Evolutionary conservation across 2,888 invertebrate species (phyloP), one percentile per base, ranked within the genome.

Genomic region (Aquatica leii): DNA sequence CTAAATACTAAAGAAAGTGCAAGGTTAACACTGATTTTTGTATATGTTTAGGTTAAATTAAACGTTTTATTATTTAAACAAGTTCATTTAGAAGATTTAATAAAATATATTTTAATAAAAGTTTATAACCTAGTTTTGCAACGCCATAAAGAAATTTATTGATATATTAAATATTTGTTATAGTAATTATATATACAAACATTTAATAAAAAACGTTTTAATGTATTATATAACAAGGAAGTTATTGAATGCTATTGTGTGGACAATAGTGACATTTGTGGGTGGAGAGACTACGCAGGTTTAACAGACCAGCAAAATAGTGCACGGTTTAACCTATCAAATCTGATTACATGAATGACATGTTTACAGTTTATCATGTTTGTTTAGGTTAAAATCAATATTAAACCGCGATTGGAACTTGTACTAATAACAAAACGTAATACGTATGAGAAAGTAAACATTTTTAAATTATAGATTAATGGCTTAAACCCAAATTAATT

Each of bases 281-380:
- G 58, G 61, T 41, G 49, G 49, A 53, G 51, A 52, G 49, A 46
- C 14, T 46, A 57, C n/a, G 37, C 41, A 37, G 31, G 20, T 51
- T 41, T 18, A 53, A 46, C 56, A 55, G 56, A 55, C 64, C 49
- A 64, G 55, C 54, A 43, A 46, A 60, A 59, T 59, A 59, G 52
- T 46, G 51, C 51, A 34, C 54, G 34, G 49, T 54, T 49, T 35
- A 63, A 24, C 60, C 60, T 55, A 64, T 64, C 66, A 63, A 62
- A 60, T 60, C 66, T 63, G 63, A 66, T 66, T 66, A 63, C 66
- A 57, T 63, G 52, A 53, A 53, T 63, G 63, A 66, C 66, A 63
- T 63, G 66, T 63, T 66, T 66, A 63, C 62, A 53, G 60, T 63
- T 66, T 57, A 53, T 66, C 59, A 64, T 64, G 64, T 64, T 64